These are phyloP conservation scores for Myiozetetes cayanensis DNA, from an alignment of 2,113 vertebrate species.

Conservation along the genomic window DNA sequence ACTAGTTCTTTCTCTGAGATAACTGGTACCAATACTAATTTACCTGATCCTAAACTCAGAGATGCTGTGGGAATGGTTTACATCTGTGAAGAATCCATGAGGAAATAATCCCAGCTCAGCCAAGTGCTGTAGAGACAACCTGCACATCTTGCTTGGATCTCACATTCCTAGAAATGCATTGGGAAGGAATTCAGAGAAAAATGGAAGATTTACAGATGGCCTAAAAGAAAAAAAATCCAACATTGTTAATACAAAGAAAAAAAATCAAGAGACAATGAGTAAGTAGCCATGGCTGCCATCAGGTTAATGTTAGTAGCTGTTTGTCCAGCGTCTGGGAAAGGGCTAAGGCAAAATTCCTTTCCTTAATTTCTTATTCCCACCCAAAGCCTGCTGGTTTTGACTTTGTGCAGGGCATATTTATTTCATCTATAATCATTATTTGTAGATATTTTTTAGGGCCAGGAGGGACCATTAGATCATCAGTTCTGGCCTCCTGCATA, in stretches of 20 bases:
- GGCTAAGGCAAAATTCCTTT: constrained; percentile 1
- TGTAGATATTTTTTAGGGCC: constrained; percentile 14
- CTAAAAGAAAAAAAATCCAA: neutral
- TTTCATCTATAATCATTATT: constrained; percentile 41
- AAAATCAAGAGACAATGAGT: neutral
- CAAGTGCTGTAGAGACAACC: fast-evolving
- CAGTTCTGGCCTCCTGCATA: constrained; percentile 36
- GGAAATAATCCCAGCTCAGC: neutral
- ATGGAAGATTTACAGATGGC: neutral
- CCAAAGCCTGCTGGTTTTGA: constrained; percentile 14
- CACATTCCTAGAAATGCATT: neutral
- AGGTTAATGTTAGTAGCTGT: neutral
- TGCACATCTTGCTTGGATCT: fast-evolving
- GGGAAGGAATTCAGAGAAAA: neutral
- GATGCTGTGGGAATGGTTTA: neutral
- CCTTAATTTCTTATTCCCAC: constrained; percentile 8
- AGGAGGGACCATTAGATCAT: constrained; percentile 54
- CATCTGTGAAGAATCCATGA: fast-evolving
- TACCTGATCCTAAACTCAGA: neutral
- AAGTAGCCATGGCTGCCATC: neutral
- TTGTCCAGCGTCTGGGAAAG: neutral
- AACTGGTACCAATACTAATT: neutral
- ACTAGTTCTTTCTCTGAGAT: neutral
- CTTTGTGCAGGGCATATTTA: constrained; percentile 29
- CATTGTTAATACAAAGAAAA: neutral